Percentiles rank a stretch among this genome's conserved stretches.
phyloP scores from a whole-genome alignment of 2,113 vertebrate species.

The Aepyceros melampus region DNA sequence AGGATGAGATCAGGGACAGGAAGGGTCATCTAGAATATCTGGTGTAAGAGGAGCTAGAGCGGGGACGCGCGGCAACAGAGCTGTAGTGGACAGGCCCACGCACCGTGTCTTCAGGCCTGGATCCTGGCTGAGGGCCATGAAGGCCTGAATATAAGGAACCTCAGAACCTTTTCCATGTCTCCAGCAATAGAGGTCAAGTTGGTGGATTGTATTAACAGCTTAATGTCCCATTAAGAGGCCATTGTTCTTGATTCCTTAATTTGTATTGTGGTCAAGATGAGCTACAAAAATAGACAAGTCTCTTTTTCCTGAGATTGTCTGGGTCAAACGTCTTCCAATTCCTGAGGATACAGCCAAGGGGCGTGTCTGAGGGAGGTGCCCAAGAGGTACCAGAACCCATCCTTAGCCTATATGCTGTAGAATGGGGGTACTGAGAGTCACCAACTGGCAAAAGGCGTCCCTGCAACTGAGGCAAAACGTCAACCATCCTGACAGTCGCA shows the following conservation, averaged over 20 bases:
- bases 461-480: background rate
- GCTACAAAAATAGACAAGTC: background rate
- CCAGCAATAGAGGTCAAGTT: background rate
- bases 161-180: background rate
- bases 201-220: background rate
- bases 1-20: background rate
- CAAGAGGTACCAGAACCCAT: background rate
- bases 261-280: background rate
- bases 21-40: background rate
- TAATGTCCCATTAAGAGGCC: background rate
- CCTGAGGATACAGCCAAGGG: background rate
- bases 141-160: background rate
- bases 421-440: background rate
- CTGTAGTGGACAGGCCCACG: background rate
- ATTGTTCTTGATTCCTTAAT: background rate
- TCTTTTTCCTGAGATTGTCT: background rate
- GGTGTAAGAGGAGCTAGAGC: background rate
- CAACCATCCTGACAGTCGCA: fast-evolving
- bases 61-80: fast-evolving
- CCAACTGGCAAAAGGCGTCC: background rate
- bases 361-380: fast-evolving
- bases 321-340: background rate
- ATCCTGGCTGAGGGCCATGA: background rate
- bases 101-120: fast-evolving
- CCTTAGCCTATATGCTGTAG: background rate